These are phyloP conservation scores for Ceraclea dissimilis DNA, from an alignment of 2,888 invertebrate genomes.

Conservation along the genomic window DNA sequence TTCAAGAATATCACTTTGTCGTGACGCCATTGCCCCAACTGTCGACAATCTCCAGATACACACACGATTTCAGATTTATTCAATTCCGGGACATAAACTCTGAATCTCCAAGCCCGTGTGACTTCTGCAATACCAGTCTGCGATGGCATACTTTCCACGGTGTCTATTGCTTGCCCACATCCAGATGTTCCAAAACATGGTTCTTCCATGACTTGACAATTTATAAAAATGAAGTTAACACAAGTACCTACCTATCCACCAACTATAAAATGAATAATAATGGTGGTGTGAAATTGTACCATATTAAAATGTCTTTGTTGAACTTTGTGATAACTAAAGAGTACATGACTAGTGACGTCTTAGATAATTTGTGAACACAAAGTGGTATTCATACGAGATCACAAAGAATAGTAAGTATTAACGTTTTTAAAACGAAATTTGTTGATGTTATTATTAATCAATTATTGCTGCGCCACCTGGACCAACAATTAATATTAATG, in stretches of 20 bases:
- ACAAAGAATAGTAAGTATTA: too few species aligned
- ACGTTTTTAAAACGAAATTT: too few species aligned
- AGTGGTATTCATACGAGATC: too few species aligned
- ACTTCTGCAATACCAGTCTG: background rate
- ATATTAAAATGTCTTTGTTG: background rate
- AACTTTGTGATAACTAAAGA: background rate
- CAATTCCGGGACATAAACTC: conserved; percentile 41
- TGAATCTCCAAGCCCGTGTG: conserved; percentile 34
- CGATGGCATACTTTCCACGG: background rate
- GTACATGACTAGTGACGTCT: background rate
- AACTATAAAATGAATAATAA: background rate
- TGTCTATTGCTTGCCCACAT: background rate
- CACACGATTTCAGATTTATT: conserved; percentile 53
- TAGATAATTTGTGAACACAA: too few species aligned
- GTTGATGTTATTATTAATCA: too few species aligned
- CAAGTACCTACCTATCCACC: background rate
- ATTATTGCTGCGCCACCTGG: too few species aligned
- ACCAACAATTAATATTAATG: too few species aligned
- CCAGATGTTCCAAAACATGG: background rate
- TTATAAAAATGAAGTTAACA: too few species aligned
- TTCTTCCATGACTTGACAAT: background rate
- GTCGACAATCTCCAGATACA: conserved; percentile 58
- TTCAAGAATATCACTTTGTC: conserved; percentile 49
- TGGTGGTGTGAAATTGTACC: background rate
- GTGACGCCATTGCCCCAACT: conserved; percentile 66